Evolutionary conservation across 1,140 invertebrate genomes (phyloP).

Genomic region (Panagrolaimus sp.): DNA sequence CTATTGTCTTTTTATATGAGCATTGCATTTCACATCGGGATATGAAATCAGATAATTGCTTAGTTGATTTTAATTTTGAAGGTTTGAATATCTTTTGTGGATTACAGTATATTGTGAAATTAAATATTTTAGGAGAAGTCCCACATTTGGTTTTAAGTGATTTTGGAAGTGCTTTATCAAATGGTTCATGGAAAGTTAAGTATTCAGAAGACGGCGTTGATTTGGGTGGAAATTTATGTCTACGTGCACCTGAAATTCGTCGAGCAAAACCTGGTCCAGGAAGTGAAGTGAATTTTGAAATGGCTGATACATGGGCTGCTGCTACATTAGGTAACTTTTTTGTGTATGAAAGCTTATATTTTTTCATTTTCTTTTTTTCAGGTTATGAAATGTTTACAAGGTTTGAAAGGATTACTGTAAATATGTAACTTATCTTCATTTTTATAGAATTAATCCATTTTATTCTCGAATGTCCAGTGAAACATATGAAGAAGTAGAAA

Average conservation of each 20-base stretch:
- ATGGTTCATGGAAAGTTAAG: constrained; percentile 19
- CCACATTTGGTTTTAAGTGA: constrained; percentile 43
- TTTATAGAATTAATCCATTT: constrained; percentile 34
- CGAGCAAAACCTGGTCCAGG: constrained; percentile 18
- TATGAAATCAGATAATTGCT: constrained; percentile 35
- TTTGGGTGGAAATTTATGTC: constrained; percentile 37
- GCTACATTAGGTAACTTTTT: constrained; percentile 39
- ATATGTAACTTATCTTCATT: neutral
- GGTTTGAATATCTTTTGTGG: no score
- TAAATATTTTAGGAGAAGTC: constrained; percentile 34
- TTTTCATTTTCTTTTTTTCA: no score
- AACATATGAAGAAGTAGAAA: constrained; percentile 29
- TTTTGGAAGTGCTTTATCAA: constrained; percentile 36
- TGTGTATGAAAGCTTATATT: no score
- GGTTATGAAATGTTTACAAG: constrained; percentile 44
- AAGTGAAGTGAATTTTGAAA: constrained; percentile 29
- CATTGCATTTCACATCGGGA: constrained; percentile 36
- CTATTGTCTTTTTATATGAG: constrained; percentile 38
- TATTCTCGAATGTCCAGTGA: constrained; percentile 29
- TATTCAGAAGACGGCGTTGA: constrained; percentile 32
- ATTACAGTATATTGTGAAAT: neutral
- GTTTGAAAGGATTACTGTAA: neutral
- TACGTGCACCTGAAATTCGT: constrained; percentile 39
- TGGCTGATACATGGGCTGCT: constrained; percentile 36
- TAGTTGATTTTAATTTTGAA: constrained; percentile 38